Base-by-base conservation (phyloP, 2,113 vertebrate species). In the mouse (Mus musculus) region DNA sequence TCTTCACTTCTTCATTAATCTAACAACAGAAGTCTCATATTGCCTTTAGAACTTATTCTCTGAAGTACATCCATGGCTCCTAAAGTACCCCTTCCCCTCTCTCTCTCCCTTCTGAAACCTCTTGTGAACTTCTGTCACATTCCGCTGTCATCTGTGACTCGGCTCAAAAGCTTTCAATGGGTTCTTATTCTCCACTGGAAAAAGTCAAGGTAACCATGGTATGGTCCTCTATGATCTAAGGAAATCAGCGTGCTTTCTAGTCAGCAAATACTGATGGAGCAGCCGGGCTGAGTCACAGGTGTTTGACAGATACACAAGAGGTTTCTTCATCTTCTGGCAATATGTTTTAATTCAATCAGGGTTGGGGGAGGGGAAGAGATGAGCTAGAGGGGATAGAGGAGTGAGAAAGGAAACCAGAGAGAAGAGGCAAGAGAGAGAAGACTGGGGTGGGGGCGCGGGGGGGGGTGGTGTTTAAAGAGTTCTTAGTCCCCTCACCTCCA, bases 141-240 rank as follows among this genome's bases (percentile, higher is more conserved):
- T 94, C 77, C 49, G 24, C 39, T 20, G 63, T 85, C 42, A 71
- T 63, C 90, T 96, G 88, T 84, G 88, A 76, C 69, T 85, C 9
- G 36, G 69, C 67, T 77, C 89, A 89, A 61, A 39, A 94, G 11
- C 69, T 52, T 90, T 71, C 49, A 75, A 5, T 52, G 75, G 46
- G 67, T 91, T 95, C 52, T 93, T 67, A 19, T 76, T 91, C 78
- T 77, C 13, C 91, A 46, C 28, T 61, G 30, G 92, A 67, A 56
- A 88, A 65, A 69, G 30, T 52, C 78, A 78, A 90, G 56, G 65
- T 80, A 90, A 56, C 80, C n/a, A 59, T 42, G 16, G 54, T 89
- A 52, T 42, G 20, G 54, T 91, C n/a, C 49, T 90, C 71, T 75
- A 12, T 54, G 61, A 85, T 39, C 77, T 63, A 89, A 89, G 24